These are phyloP conservation scores for Atherinomorus stipes DNA, from an alignment of 2,113 vertebrate species.

Conservation along the genomic window DNA sequence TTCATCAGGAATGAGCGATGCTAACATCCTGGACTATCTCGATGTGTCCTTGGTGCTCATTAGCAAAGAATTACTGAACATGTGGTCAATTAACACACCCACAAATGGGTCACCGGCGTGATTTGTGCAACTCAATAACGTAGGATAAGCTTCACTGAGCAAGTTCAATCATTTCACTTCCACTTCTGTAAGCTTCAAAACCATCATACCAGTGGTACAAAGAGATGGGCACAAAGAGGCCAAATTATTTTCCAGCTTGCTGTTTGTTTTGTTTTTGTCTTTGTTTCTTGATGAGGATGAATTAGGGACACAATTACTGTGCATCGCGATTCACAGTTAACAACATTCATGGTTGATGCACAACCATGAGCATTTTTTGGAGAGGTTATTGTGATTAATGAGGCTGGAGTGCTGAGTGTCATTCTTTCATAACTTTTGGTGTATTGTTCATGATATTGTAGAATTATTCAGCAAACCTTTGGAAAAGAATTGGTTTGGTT, in stretches of 20 bases:
- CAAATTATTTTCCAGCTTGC: constrained; percentile 44
- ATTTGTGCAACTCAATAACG: constrained; percentile 38
- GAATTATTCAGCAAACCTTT: not conserved
- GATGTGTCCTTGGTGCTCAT: constrained; percentile 44
- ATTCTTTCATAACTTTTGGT: not conserved
- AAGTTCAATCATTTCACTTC: constrained; percentile 69
- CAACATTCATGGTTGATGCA: constrained; percentile 19
- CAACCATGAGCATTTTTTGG: constrained; percentile 15
- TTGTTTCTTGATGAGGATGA: constrained; percentile 64
- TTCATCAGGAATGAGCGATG: not conserved
- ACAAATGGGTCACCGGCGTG: constrained; percentile 59
- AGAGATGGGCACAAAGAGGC: constrained; percentile 44
- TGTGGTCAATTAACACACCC: constrained; percentile 47
- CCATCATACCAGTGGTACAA: constrained; percentile 40
- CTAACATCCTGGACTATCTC: not conserved
- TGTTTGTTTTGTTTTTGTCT: constrained; percentile 48
- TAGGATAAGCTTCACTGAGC: constrained; percentile 69
- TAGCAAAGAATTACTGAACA: constrained; percentile 44
- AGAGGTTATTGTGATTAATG: constrained; percentile 27
- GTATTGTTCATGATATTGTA: not conserved
- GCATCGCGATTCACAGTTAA: constrained; percentile 51
- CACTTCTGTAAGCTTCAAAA: constrained; percentile 63
- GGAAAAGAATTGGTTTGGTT: not conserved
- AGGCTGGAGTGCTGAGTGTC: not conserved
- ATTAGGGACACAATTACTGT: constrained; percentile 56